Conservation (phyloP, 2,888 invertebrate species). For the Agonopterix alstromeriana region DNA sequence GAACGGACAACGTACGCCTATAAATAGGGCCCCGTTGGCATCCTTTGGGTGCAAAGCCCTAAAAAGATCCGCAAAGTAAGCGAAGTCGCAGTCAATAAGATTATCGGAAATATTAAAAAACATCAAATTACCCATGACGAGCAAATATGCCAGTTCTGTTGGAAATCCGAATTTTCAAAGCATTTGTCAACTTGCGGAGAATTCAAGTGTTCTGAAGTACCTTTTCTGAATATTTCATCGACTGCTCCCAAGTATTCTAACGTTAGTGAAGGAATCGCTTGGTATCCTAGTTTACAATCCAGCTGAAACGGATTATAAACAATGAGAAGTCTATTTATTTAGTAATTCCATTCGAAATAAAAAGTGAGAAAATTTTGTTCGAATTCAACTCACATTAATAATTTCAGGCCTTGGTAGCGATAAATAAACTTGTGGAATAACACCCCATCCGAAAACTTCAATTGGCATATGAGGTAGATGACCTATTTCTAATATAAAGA, state of each 20-base stretch:
- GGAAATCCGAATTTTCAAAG: conserved; percentile 52
- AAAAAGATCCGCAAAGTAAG: too few relatives aligned
- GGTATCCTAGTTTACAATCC: conserved; percentile 54
- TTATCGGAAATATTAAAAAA: too few relatives aligned
- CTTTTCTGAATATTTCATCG: conserved; percentile 40
- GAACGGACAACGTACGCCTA: too few relatives aligned
- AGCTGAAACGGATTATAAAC: conserved; percentile 28
- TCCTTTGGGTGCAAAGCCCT: too few relatives aligned
- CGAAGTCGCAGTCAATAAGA: too few relatives aligned
- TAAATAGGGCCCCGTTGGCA: too few relatives aligned
- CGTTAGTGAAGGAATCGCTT: conserved; percentile 60
- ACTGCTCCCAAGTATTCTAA: conserved; percentile 53
- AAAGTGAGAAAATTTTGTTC: neutral
- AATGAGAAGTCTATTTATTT: neutral
- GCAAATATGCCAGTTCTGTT: conserved; percentile 55
- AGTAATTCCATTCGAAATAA: neutral
- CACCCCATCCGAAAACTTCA: conserved; percentile 74
- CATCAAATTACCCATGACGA: conserved; percentile 41
- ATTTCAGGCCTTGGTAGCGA: conserved; percentile 56
- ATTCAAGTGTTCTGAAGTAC: conserved; percentile 40
- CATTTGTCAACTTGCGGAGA: conserved; percentile 51
- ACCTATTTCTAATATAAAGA: conserved; percentile 69
- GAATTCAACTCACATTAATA: conserved; percentile 27
- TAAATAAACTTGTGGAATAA: conserved; percentile 77
- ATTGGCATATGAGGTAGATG: conserved; percentile 72